Conservation (phyloP, 2,113 vertebrate species). For the Rynchops niger region DNA sequence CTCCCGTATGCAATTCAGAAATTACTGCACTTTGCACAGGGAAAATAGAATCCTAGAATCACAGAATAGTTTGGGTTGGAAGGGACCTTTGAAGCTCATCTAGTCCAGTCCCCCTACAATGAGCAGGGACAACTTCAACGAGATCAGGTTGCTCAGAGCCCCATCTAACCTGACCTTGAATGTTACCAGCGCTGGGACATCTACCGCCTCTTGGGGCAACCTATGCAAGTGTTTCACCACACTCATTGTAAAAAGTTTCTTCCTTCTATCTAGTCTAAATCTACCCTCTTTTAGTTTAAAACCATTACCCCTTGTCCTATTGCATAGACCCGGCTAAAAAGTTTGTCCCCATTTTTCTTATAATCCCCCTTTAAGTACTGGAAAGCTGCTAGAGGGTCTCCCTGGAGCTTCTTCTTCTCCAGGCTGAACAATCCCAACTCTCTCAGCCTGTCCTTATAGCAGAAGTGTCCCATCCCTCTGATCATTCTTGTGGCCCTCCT, state of each 20-base stretch:
- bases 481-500: background rate
- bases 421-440: background rate
- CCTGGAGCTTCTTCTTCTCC: background rate
- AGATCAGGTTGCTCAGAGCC: background rate
- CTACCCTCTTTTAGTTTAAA: background rate
- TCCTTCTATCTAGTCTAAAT: background rate
- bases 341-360: background rate
- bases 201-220: background rate
- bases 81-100: background rate
- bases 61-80: background rate
- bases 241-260: background rate
- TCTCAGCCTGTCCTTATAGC: background rate
- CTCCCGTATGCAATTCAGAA: background rate
- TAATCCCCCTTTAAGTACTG: background rate
- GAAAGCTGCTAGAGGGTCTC: background rate
- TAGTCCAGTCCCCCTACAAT: background rate
- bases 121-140: background rate
- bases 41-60: background rate
- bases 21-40: fast-evolving
- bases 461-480: background rate
- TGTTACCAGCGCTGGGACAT: too few relatives aligned
- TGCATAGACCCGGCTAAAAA: background rate
- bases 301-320: background rate
- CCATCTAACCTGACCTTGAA: background rate
- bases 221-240: background rate